phyloP scores from a whole-genome alignment of 1,140 invertebrate species.

The Episyrphus balteatus region DNA sequence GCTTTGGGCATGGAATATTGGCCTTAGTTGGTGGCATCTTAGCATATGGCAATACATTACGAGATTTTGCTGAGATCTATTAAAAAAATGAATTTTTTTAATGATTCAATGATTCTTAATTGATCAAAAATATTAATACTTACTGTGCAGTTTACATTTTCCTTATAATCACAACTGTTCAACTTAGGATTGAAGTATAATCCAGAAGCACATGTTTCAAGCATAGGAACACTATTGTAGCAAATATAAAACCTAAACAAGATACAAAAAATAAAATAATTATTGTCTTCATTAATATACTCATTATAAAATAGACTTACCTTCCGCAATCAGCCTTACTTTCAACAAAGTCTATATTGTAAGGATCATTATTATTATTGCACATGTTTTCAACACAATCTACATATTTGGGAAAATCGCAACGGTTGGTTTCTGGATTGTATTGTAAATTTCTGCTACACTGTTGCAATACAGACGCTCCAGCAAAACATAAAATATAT shows the following conservation, averaged over 20 bases:
- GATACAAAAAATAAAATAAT: background rate
- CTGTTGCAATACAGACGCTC: slow-evolving; percentile 14
- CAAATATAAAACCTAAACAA: slow-evolving; percentile 18
- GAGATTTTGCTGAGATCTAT: slow-evolving; percentile 19
- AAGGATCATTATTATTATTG: slow-evolving; percentile 16
- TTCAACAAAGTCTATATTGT: slow-evolving; percentile 17
- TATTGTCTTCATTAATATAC: too few relatives aligned
- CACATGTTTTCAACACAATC: slow-evolving; percentile 30
- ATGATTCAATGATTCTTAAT: background rate
- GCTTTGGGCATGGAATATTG: slow-evolving; percentile 19
- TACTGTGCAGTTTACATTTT: slow-evolving; percentile 20
- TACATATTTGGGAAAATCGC: slow-evolving; percentile 27
- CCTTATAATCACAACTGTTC: slow-evolving; percentile 20
- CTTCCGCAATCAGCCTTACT: slow-evolving; percentile 24
- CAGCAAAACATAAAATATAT: slow-evolving; percentile 24
- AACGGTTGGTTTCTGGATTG: slow-evolving; percentile 24
- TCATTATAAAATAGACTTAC: too few relatives aligned
- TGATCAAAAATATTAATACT: background rate
- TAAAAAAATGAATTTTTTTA: background rate
- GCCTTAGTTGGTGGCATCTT: slow-evolving; percentile 20
- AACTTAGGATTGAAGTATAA: slow-evolving; percentile 18
- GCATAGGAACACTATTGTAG: slow-evolving; percentile 14
- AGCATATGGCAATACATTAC: slow-evolving; percentile 21
- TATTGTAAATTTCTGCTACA: slow-evolving; percentile 25
- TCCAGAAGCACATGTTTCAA: slow-evolving; percentile 18